phyloP scores from a whole-genome alignment of 1,140 invertebrate genomes.

The Copidosoma floridanum region DNA sequence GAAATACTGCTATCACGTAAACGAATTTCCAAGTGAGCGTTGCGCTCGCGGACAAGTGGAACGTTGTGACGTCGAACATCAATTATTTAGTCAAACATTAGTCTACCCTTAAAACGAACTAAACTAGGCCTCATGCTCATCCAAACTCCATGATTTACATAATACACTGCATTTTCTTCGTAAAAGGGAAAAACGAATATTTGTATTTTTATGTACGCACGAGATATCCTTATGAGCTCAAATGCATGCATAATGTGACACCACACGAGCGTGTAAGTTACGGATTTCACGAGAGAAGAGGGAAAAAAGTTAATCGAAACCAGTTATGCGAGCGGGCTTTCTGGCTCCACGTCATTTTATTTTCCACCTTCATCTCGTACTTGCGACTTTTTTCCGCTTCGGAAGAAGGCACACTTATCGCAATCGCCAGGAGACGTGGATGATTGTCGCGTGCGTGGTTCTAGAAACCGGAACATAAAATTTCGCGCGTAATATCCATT shows the following conservation, averaged over 20 bases:
- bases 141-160: too few species aligned
- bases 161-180: too few species aligned
- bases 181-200: too few species aligned
- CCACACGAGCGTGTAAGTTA: conserved; percentile 1
- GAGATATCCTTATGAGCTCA: conserved; percentile 16
- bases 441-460: not conserved
- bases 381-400: not conserved
- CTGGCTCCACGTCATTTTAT: not conserved
- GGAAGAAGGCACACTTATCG: conserved; percentile 15
- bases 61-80: too few species aligned
- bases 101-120: too few species aligned
- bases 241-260: conserved; percentile 8
- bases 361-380: not conserved
- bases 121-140: too few species aligned
- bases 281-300: not conserved
- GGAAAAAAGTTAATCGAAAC: conserved; percentile 8
- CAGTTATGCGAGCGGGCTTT: not conserved
- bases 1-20: too few species aligned
- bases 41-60: too few species aligned
- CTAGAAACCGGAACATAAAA: conserved; percentile 25
- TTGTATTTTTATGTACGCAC: not conserved
- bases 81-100: too few species aligned
- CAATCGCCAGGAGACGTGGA: too few species aligned
- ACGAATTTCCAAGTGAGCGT: too few species aligned
- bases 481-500: conserved; percentile 25